Base-by-base conservation (phyloP, 2,113 vertebrate species). In the Nyctereutes procyonoides region DNA sequence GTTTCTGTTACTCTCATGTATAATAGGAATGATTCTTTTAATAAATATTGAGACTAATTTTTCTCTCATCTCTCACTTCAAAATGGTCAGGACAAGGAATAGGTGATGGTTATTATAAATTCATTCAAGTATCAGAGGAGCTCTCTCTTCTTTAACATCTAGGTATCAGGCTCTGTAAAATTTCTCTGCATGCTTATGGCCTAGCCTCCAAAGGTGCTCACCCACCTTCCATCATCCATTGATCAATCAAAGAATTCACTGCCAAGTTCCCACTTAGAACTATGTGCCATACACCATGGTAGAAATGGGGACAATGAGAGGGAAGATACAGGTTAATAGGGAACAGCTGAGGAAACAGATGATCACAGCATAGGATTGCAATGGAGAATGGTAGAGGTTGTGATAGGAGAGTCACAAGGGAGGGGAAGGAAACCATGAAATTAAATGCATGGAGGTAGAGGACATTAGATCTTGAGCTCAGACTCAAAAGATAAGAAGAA, bases 21-120 rank as follows among this genome's bases (percentile, higher is more conserved):
- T 58, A 88, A 82, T 65, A 62, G 62, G 20, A 93, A 4, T 82
- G 51, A 26, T 43, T 93, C 4, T 86, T 51, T 87, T 24, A 92
- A 76, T 80, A 82, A 65, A 58, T 15, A 62, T 67, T 91, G 43
- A 73, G 3, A 24, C 0, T 80, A 65, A 88, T n/a, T 80, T 84
- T 88, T 73, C 13, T 73, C n/a, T 85, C 3, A 69, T 89, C 28
- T 82, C 10, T 82, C 88, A 90, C 24, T 96, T 88, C 26, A 92
- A 5, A 1, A 2, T 67, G n/a, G 38, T 19, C 24, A 79, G 53
- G 10, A 67, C 53, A 67, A 32, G 26, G 26, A 58, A 48, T 88
- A 76, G 55, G 0, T 73, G 14, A 8, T 35, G 5, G 2, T 58
- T 73, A 67, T 69, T 55, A 43, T 51, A 62, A 94, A 95, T 28